Base-by-base conservation (phyloP, 1,140 invertebrate species). In the Oryctes rhinoceros region DNA sequence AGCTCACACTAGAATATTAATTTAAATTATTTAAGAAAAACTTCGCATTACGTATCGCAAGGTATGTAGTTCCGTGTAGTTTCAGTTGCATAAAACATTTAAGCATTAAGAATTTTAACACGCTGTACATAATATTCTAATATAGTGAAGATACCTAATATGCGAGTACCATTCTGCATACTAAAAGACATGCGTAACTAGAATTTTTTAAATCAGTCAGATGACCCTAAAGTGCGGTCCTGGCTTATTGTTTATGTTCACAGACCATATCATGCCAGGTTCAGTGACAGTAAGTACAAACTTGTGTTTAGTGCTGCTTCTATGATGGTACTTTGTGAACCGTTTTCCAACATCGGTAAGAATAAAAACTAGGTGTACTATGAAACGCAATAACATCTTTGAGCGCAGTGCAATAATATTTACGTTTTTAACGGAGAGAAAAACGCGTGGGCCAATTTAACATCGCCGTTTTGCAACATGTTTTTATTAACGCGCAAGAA, bases 201-300 rank as follows among this genome's bases (percentile, higher is more conserved):
- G n/a, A 18, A 67, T 18, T 67, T 67, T 67, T 67, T 67, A 11
- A 20, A 18, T 18, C n/a, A 67, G 65, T 67, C n/a, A 67, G 18
- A 67, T 76, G 76, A 39, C 78, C 48, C 49, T 39, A 37, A 62
- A 83, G 78, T 86, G 83, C 85, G 84, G 84, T 79, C 83, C 85
- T 86, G 85, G 85, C 79, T 84, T 85, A 86, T 83, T 86, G 85
- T 86, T 86, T 84, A 84, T 81, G 85, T 81, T 85, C 85, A 85
- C 80, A 82, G 80, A 83, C 84, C 85, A 84, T 86, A 84, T 85
- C 84, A 82, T 76, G 49, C 30, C 20, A 30, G 65, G 18, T 67
- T 67, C 75, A 18, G 62, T 78, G 75, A 20, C 71, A 80, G 83
- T 84, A 82, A 85, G 83, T 84, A 76, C 74, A 75, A 80, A 76